Conservation (phyloP, 1,140 invertebrate species). For the Saccostrea echinata region DNA sequence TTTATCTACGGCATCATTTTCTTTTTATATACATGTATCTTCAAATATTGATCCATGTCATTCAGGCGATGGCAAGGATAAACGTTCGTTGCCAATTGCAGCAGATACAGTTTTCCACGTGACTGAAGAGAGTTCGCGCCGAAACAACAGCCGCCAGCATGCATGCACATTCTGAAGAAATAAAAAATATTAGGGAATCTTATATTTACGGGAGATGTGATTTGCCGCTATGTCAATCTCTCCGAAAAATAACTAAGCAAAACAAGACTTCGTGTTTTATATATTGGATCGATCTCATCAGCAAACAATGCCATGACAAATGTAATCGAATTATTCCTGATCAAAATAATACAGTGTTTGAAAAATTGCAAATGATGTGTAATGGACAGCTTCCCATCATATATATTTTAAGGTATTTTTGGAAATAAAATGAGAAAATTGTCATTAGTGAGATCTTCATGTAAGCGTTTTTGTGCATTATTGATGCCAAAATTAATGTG, state of each 20-base stretch:
- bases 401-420: too few relatives aligned
- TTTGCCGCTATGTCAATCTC: slow-evolving; percentile 6
- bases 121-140: not conserved
- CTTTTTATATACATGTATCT: slow-evolving; percentile 30
- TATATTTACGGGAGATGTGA: not conserved
- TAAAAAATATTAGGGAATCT: not conserved
- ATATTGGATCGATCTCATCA: not conserved
- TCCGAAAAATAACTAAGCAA: not conserved
- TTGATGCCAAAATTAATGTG: too few relatives aligned
- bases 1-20: not conserved
- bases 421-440: too few relatives aligned
- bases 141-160: not conserved
- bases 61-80: not conserved
- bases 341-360: too few relatives aligned
- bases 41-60: slow-evolving; percentile 7
- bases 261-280: not conserved
- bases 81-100: not conserved
- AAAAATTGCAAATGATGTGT: too few relatives aligned
- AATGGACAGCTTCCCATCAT: too few relatives aligned
- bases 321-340: too few relatives aligned
- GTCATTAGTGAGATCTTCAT: too few relatives aligned
- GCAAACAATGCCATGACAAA: not conserved
- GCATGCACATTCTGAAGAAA: not conserved
- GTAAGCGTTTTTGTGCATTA: too few relatives aligned
- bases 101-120: not conserved